These are phyloP conservation scores for Aphis craccivora DNA, from an alignment of 1,140 invertebrate species.

Conservation along the genomic window DNA sequence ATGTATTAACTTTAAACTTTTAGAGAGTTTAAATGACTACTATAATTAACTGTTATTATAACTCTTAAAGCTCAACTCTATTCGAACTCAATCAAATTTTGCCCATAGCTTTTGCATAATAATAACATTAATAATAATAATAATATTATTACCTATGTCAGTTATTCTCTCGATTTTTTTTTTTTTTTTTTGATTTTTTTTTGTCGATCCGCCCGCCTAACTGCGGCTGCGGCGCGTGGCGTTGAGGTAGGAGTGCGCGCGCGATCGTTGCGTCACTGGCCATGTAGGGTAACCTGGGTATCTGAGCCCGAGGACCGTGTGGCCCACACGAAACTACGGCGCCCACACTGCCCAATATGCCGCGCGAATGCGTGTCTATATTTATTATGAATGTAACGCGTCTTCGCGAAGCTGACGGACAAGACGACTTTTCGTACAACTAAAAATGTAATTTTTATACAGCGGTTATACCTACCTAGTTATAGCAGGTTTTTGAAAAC, in stretches of 20 bases:
- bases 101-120: not conserved
- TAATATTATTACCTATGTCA: not conserved
- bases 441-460: too few relatives aligned
- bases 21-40: too few relatives aligned
- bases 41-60: too few relatives aligned
- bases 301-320: slow-evolving; percentile 53
- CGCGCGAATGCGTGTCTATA: not conserved
- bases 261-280: slow-evolving; percentile 51
- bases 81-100: too few relatives aligned
- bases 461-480: too few relatives aligned
- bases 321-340: slow-evolving; percentile 49
- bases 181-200: not conserved
- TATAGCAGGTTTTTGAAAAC: too few relatives aligned
- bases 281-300: slow-evolving; percentile 56
- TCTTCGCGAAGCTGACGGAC: not conserved
- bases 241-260: slow-evolving; percentile 54
- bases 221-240: too few relatives aligned
- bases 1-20: too few relatives aligned
- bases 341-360: slow-evolving; percentile 18
- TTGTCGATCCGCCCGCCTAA: not conserved
- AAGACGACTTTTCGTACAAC: not conserved
- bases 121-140: not conserved
- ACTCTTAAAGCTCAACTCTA: too few relatives aligned
- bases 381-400: not conserved
- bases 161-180: not conserved